Evolutionary conservation across 1,140 invertebrate species (phyloP), one percentile per base, ranked within the genome.

Genomic region (Zaprionus tsacasi): DNA sequence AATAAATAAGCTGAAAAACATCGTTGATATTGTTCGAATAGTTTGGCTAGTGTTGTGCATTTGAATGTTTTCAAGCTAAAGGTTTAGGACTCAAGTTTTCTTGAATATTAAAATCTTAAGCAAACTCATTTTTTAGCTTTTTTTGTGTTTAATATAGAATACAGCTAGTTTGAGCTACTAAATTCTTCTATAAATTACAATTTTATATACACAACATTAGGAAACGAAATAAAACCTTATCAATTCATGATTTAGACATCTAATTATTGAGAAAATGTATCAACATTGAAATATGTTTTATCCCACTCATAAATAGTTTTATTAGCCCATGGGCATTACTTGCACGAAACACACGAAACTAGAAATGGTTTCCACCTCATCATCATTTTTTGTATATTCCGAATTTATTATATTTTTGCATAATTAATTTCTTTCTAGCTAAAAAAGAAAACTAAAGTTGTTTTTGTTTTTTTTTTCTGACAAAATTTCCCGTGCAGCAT

Each of bases 1-100:
- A 80, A 87, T 87, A 87, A 87, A 87, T 87, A 78, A 80, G 63
- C 73, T 80, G n/a, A 70, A 66, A 70, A 60, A 38, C 38, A 35
- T 48, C 33, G 61, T 71, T 59, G 13, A 43, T 40, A 77, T 74
- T 88, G 70, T 87, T 27, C 40, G 13, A 17, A 0, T 60, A 50
- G 45, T 48, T 38, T 35, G 45, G 35, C 1, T 52, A 88, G 83
- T 66, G 82, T 45, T 76, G 79, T 48, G 38, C 57, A 58, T n/a
- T 63, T 72, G 25, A 74, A 48, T 8, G 0, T 15, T 65, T 60
- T 65, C 11, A 10, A 38, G 70, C 70, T 15, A 69, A 55, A 8
- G 6, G 12, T 10, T 1, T 4, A 33, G 27, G 5, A 0, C 21
- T 21, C 21, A 21, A 21, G n/a, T n/a, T n/a, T n/a, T n/a, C n/a